Base-by-base conservation (phyloP, 1,140 invertebrate genomes). In the Eumeta japonica region DNA sequence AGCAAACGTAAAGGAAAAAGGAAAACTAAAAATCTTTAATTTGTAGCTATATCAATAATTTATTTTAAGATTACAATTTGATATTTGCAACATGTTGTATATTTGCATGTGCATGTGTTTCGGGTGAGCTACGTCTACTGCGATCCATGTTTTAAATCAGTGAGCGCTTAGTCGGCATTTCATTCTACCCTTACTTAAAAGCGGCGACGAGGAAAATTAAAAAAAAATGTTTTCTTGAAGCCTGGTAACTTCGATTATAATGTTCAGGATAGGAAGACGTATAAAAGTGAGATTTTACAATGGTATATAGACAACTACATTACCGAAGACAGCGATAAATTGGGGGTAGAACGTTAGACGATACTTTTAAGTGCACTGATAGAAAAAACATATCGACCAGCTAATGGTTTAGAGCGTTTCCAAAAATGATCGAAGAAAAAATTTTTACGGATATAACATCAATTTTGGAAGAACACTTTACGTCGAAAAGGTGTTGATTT, bases 311-410 rank as follows among this genome's bases (percentile, higher is more conserved):
- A 2, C 9, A 34, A 34, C 16, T 15, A 18, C 14, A 34, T 34
- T n/a, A 34, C 7, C 12, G 16, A 34, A 3, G n/a, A 14, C 9
- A 16, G 10, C 13, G 32, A 34, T 18, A 14, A 14, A 16, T 3
- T 3, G 10, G 32, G 16, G 19, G 32, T 3, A n/a, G 19, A 34
- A 12, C 9, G 32, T 3, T 17, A 17, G 5, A 17, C 32, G 5
- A 16, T 34, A 13, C 19, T 34, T 10, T 34, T 34, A 12, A 34
- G 32, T n/a, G 32, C 32, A 34, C 32, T 34, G 16, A 18, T 17
- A 16, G 32, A 34, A 16, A n/a, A 15, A n/a, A 16, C 32, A 7
- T 34, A 16, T n/a, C 16, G 12, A n/a, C 16, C 19, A 7, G 32
- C 32, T 7, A 10, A 10, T 13, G 13, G 19, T 18, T 34, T 34